phyloP scores from a whole-genome alignment of 2,888 invertebrate species.

The Nipponacmea schrenckii region DNA sequence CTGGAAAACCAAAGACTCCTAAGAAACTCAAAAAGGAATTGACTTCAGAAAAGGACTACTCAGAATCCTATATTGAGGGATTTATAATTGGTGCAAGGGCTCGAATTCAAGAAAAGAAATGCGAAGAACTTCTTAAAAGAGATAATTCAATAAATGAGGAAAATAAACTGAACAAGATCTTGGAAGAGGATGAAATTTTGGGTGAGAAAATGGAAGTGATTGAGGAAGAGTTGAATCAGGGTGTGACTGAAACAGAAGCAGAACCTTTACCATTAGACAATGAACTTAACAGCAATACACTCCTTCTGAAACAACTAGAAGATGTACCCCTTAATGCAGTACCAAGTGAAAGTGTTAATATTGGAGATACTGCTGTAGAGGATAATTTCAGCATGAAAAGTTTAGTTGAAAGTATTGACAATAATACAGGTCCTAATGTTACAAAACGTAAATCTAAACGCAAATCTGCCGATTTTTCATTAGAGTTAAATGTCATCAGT shows the following conservation, averaged over 20 bases:
- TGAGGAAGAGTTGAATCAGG: not conserved
- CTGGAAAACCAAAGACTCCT: not conserved
- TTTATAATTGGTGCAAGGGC: not conserved
- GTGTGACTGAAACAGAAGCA: not conserved
- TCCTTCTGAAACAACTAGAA: too few relatives aligned
- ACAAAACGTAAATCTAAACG: not conserved
- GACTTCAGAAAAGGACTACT: not conserved
- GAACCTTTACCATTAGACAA: too few relatives aligned
- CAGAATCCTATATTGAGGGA: not conserved
- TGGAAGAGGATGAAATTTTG: not conserved
- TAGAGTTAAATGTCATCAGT: not conserved
- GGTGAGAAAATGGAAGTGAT: not conserved
- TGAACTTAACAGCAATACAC: too few relatives aligned
- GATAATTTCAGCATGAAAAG: conserved; percentile 3
- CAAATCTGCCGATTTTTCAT: not conserved
- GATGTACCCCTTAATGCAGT: not conserved
- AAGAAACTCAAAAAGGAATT: not conserved
- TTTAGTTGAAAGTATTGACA: not conserved
- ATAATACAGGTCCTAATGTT: not conserved
- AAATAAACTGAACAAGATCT: not conserved
- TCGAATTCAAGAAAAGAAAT: too few relatives aligned
- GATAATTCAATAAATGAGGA: not conserved
- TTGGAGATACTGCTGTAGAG: not conserved
- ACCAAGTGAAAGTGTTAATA: not conserved
- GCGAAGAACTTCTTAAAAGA: not conserved